Evolutionary conservation across 2,113 vertebrate species (phyloP).

Genomic region (Caracal caracal): DNA sequence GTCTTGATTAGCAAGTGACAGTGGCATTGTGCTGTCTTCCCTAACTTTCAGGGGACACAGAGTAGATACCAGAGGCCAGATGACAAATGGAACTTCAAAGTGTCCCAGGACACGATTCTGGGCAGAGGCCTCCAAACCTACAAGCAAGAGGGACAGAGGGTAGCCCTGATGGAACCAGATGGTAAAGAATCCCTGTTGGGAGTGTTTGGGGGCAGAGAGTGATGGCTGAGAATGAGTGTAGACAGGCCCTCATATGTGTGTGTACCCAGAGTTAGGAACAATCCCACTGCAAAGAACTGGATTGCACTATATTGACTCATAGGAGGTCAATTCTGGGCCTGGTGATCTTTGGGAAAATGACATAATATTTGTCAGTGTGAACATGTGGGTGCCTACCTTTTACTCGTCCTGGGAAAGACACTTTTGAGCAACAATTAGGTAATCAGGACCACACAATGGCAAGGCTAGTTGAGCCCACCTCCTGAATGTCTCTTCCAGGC

Average conservation of each 20-base stretch:
- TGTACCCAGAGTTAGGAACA: background rate
- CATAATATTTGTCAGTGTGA: background rate
- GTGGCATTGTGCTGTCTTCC: background rate
- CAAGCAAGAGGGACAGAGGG: background rate
- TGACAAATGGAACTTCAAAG: background rate
- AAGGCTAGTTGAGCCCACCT: background rate
- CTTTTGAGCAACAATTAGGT: background rate
- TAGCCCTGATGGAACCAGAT: background rate
- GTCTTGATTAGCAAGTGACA: background rate
- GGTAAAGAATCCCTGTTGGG: background rate
- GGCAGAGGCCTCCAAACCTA: background rate
- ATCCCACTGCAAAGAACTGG: background rate
- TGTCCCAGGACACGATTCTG: too few relatives aligned
- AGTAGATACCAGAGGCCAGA: background rate
- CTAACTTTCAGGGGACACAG: background rate
- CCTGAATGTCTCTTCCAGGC: background rate
- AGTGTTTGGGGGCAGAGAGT: background rate
- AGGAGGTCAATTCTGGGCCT: background rate
- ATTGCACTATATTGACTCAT: accelerated
- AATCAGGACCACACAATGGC: background rate
- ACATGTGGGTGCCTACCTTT: background rate
- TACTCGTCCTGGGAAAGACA: background rate
- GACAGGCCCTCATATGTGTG: background rate
- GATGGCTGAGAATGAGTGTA: background rate
- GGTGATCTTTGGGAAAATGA: background rate